Conservation (phyloP, 1,140 invertebrate genomes). For the Diprion similis region DNA sequence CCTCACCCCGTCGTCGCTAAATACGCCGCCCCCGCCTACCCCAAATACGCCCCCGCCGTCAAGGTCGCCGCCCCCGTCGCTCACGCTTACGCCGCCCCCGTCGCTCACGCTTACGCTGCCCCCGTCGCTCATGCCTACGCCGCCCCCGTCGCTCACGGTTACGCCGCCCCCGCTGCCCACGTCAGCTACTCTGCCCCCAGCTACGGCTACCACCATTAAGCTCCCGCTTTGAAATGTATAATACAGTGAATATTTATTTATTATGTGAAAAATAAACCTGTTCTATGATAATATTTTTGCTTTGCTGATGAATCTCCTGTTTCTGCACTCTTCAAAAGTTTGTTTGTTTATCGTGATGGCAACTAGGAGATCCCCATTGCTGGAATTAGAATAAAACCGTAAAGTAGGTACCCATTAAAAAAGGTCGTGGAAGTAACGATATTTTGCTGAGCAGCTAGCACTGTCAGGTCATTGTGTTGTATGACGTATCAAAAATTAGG, state of each 20-base stretch:
- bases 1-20: conserved; percentile 15
- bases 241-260: neutral
- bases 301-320: too few species aligned
- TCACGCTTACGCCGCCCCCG: conserved; percentile 34
- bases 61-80: conserved; percentile 21
- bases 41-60: conserved; percentile 10
- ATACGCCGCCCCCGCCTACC: conserved; percentile 13
- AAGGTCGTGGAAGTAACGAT: too few species aligned
- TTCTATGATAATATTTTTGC: too few species aligned
- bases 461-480: too few species aligned
- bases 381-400: too few species aligned
- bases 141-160: conserved; percentile 13
- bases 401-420: too few species aligned
- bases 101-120: conserved; percentile 34
- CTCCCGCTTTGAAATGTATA: neutral
- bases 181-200: neutral
- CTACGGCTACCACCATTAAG: conserved; percentile 4
- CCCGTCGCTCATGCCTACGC: conserved; percentile 30
- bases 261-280: neutral
- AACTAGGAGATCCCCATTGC: too few species aligned
- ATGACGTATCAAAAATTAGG: too few species aligned
- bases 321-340: too few species aligned
- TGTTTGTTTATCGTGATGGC: too few species aligned
- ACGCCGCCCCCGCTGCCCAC: conserved; percentile 26
- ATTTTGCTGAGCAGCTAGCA: too few species aligned